Conservation (phyloP, 2,797 vertebrate species). For the Acanthis flammea region DNA sequence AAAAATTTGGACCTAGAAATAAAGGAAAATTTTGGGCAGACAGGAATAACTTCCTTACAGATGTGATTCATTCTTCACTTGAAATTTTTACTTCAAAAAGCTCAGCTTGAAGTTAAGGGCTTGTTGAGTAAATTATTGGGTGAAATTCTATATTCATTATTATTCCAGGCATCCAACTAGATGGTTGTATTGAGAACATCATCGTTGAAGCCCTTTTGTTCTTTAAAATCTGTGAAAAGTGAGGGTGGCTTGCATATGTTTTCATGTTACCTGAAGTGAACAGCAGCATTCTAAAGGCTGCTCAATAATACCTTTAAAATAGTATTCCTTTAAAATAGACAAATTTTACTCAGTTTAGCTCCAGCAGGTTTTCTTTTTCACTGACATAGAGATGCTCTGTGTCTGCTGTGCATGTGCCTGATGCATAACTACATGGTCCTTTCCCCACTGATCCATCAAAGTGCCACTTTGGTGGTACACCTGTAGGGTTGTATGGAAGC, state of each 20-base stretch:
- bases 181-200: background rate
- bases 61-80: background rate
- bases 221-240: background rate
- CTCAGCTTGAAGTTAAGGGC: background rate
- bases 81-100: constrained; percentile 29
- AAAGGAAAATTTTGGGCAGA: background rate
- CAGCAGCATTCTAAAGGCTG: background rate
- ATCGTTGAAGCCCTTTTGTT: background rate
- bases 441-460: background rate
- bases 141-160: constrained; percentile 1
- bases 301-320: background rate
- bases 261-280: background rate
- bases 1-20: constrained; percentile 10
- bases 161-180: background rate
- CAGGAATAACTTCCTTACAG: background rate
- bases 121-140: background rate
- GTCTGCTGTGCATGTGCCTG: background rate
- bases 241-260: background rate
- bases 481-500: background rate
- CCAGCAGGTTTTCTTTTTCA: background rate
- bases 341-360: background rate
- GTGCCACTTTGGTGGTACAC: background rate
- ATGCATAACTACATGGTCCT: background rate
- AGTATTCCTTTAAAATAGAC: background rate
- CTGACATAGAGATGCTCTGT: background rate